Evolutionary conservation across 2,113 vertebrate species (phyloP).

Genomic region (Muntiacus muntjak): DNA sequence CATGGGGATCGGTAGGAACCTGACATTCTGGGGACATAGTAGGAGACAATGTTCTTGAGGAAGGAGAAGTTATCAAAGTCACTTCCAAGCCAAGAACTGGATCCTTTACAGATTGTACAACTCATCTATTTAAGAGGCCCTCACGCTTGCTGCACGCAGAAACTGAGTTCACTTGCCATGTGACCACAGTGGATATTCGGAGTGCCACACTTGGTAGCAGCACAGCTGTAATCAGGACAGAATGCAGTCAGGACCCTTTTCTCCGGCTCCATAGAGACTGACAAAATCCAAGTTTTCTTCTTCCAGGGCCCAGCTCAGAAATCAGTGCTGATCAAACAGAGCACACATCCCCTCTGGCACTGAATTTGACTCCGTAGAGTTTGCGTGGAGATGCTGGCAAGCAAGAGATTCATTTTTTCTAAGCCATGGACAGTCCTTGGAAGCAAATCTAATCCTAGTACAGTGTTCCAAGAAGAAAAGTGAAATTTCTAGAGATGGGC

Average conservation of each 20-base stretch:
- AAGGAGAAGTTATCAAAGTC: constrained; percentile 42
- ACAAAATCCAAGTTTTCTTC: constrained; percentile 52
- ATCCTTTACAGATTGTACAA: not conserved
- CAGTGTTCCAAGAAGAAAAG: constrained; percentile 34
- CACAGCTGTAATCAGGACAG: constrained; percentile 43
- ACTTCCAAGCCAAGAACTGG: not conserved
- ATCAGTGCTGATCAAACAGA: constrained; percentile 51
- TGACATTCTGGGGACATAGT: not conserved
- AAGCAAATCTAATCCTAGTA: constrained; percentile 44
- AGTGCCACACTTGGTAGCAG: not conserved
- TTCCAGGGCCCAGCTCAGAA: constrained; percentile 26
- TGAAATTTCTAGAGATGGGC: constrained; percentile 29
- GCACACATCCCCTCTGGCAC: constrained; percentile 28
- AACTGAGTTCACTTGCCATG: not conserved
- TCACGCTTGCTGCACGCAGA: not conserved
- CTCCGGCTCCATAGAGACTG: not conserved
- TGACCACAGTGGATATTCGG: not conserved
- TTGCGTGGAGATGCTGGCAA: constrained; percentile 28
- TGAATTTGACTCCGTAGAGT: not conserved
- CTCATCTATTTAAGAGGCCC: not conserved
- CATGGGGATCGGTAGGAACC: not conserved
- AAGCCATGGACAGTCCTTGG: constrained; percentile 17
- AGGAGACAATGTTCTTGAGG: constrained; percentile 4
- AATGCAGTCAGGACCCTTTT: constrained; percentile 25
- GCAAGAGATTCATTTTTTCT: constrained; percentile 47